Percentiles rank a stretch among this genome's conserved stretches.
Evolutionary conservation across 2,113 vertebrate species (phyloP).

Genomic region (Ammospiza nelsoni): DNA sequence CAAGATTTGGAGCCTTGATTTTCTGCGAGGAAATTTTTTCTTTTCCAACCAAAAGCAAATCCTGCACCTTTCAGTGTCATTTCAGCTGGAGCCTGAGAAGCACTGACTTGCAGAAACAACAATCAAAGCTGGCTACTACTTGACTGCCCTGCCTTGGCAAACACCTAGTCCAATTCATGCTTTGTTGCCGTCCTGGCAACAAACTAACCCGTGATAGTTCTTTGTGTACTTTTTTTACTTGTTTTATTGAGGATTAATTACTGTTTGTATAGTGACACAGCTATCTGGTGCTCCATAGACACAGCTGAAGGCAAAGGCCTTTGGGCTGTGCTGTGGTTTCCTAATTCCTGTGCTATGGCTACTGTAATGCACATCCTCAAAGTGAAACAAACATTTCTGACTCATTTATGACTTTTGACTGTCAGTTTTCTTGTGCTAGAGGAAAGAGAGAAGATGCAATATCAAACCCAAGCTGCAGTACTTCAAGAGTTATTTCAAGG

Average conservation of each 20-base stretch:
- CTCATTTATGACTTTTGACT: background rate
- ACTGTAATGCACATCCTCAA: background rate
- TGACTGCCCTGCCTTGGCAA: background rate
- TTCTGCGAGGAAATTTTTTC: background rate
- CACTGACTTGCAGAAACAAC: background rate
- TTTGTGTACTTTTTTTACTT: background rate
- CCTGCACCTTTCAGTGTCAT: background rate
- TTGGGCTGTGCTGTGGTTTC: background rate
- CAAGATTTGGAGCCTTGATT: background rate
- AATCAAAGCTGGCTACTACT: background rate
- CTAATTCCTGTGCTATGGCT: background rate
- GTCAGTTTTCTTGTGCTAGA: background rate
- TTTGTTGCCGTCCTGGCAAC: background rate
- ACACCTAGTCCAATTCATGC: background rate
- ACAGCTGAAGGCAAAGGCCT: background rate
- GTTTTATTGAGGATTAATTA: conserved; percentile 25
- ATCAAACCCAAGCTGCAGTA: background rate
- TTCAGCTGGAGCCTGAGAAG: background rate
- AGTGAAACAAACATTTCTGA: background rate
- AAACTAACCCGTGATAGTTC: fast-evolving
- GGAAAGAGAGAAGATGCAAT: background rate
- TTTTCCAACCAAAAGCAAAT: background rate
- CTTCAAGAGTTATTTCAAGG: background rate
- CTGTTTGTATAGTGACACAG: background rate
- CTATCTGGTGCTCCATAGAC: background rate